These are phyloP conservation scores for Eupithecia exiguata DNA, from an alignment of 2,888 invertebrate species.

Conservation along the genomic window DNA sequence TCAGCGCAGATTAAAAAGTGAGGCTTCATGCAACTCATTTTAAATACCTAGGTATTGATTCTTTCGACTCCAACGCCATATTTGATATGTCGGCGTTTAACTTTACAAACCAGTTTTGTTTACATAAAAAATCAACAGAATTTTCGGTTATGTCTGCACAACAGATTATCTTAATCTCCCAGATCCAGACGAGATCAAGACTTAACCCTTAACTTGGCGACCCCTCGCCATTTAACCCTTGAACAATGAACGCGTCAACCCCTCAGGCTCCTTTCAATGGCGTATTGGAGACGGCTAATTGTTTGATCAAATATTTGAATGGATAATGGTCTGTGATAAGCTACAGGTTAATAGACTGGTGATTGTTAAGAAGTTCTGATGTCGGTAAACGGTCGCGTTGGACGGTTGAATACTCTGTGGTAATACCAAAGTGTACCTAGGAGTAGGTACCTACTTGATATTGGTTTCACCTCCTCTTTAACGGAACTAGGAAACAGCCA, in stretches of 20 bases:
- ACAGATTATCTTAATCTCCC: not conserved
- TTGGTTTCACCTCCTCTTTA: not conserved
- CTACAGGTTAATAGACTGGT: conserved; percentile 9
- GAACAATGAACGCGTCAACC: conserved; percentile 28
- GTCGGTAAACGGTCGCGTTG: not conserved
- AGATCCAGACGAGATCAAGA: not conserved
- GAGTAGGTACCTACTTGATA: not conserved
- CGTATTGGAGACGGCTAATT: conserved; percentile 27
- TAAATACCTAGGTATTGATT: not conserved
- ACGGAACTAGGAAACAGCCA: not conserved
- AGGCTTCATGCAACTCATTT: not conserved
- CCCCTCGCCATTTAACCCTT: not conserved
- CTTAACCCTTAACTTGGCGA: not conserved
- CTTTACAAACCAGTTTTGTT: not conserved
- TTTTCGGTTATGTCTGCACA: no score
- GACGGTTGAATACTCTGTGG: not conserved
- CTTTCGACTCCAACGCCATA: not conserved
- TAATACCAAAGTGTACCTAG: no score
- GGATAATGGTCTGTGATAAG: conserved; percentile 17
- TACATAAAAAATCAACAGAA: no score
- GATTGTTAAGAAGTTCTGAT: conserved; percentile 1
- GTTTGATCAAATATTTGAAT: conserved; percentile 33
- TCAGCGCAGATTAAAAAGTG: not conserved
- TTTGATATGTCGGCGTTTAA: not conserved
- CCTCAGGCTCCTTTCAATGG: conserved; percentile 33